These are phyloP conservation scores for Hippocampus guttulatus DNA, from an alignment of 2,113 vertebrate species.

Conservation along the genomic window DNA sequence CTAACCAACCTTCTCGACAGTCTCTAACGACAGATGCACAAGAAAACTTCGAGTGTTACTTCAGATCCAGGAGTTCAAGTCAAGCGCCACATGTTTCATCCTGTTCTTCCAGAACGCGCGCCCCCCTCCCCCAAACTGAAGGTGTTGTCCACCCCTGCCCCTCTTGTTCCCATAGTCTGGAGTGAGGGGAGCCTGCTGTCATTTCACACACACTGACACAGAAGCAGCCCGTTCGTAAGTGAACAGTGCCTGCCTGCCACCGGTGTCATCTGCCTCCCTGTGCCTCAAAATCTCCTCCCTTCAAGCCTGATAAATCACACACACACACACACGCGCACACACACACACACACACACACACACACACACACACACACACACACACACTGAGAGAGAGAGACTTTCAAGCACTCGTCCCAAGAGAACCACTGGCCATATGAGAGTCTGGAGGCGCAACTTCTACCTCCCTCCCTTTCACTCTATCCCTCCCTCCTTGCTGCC, in stretches of 20 bases:
- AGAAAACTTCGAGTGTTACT: conserved; percentile 28
- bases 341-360: conserved; percentile 49
- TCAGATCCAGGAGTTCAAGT: conserved; percentile 46
- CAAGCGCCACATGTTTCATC: neutral
- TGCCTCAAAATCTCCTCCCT: conserved; percentile 37
- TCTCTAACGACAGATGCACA: neutral
- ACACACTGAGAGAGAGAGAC: conserved; percentile 49
- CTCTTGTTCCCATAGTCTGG: conserved; percentile 46
- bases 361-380: conserved; percentile 42
- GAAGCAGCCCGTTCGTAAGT: conserved; percentile 45
- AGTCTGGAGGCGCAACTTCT: conserved; percentile 63
- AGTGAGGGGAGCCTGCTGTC: conserved; percentile 38
- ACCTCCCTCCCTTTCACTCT: conserved; percentile 40
- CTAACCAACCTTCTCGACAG: conserved; percentile 28
- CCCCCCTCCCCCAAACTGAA: neutral
- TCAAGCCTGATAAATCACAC: conserved; percentile 59
- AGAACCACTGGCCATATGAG: conserved; percentile 69
- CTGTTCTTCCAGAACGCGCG: neutral
- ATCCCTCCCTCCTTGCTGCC: conserved; percentile 42
- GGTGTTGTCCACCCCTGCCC: neutral
- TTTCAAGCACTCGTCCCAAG: conserved; percentile 66
- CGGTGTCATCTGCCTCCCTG: conserved; percentile 32
- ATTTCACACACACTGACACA: conserved; percentile 43
- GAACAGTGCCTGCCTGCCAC: conserved; percentile 46
- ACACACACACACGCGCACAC: conserved; percentile 45